phyloP scores from a whole-genome alignment of 2,113 vertebrate genomes.

The Noctilio leporinus region DNA sequence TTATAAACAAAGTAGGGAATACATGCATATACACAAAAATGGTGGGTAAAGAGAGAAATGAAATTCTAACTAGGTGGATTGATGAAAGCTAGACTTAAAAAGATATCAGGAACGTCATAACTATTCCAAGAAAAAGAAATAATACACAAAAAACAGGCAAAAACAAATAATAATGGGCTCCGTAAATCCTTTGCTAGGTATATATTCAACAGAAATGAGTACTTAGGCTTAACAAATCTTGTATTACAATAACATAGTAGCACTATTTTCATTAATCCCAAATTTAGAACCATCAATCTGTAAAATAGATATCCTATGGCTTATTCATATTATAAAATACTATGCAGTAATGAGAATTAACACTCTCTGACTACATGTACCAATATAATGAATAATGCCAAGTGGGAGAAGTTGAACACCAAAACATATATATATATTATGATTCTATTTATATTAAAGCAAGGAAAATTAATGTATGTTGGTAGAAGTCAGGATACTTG shows the following conservation, averaged over 20 bases:
- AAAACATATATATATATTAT: background rate
- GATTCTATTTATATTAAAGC: background rate
- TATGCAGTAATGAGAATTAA: background rate
- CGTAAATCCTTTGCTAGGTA: background rate
- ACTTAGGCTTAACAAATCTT: background rate
- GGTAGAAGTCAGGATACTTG: background rate
- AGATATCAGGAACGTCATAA: background rate
- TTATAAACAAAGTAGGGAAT: background rate
- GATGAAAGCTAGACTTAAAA: background rate
- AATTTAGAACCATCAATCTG: background rate
- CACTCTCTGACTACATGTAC: background rate
- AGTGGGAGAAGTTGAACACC: background rate
- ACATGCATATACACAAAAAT: background rate
- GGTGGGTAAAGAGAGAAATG: background rate
- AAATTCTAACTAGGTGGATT: background rate
- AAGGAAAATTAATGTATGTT: background rate
- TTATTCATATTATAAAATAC: background rate
- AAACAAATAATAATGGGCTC: background rate
- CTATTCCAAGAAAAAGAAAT: background rate
- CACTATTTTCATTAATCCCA: background rate
- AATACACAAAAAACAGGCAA: background rate
- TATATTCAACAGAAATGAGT: background rate
- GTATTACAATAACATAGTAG: background rate
- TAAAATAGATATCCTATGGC: background rate
- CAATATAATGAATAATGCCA: background rate